Evolutionary conservation across 2,113 vertebrate genomes (phyloP), one percentile per base, ranked within the genome.

Genomic region (Plecturocebus donacophilus): DNA sequence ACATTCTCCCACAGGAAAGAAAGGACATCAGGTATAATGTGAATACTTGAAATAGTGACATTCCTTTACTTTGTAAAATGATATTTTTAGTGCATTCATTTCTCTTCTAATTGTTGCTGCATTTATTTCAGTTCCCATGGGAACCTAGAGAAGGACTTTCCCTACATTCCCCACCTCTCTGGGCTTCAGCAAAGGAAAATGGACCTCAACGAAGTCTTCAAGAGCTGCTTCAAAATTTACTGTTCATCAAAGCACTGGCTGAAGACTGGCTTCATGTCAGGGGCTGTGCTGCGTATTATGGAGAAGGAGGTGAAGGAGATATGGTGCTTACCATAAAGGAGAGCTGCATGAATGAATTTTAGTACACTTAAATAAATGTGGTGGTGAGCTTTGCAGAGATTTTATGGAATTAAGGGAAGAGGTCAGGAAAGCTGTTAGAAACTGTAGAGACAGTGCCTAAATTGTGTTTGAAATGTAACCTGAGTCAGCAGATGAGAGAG

Each of bases 91-190:
- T 95, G 68, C 83, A 68, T 79, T 97, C 93, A 95, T 96, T 87
- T 96, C 87, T 94, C 87, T 76, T 95, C 84, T 96, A 96, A 98
- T 98, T 94, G 91, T 82, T 97, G 84, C 91, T 4, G 14, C 88
- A 90, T 95, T 97, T 97, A 95, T 97, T 97, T 96, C 45, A 0
- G 97, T 98, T 98, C 84, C 97, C 97, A 96, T 97, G 96, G 92
- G 93, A 97, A 98, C 96, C 45, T 75, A 73, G 19, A 85, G 76
- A 92, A 70, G 90, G 96, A 64, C 40, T 90, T 97, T 90, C 66
- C 87, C 61, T 88, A 5, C 38, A 87, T 54, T 73, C 35, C 75
- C n/a, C 12, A 70, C 70, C 79, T 13, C 35, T 94, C 40, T 52
- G 94, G 87, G 80, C 49, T 94, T 68, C 83, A 12, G 80, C 10